Evolutionary conservation across 2,888 invertebrate species (phyloP).

Genomic region (Amiota mariae): DNA sequence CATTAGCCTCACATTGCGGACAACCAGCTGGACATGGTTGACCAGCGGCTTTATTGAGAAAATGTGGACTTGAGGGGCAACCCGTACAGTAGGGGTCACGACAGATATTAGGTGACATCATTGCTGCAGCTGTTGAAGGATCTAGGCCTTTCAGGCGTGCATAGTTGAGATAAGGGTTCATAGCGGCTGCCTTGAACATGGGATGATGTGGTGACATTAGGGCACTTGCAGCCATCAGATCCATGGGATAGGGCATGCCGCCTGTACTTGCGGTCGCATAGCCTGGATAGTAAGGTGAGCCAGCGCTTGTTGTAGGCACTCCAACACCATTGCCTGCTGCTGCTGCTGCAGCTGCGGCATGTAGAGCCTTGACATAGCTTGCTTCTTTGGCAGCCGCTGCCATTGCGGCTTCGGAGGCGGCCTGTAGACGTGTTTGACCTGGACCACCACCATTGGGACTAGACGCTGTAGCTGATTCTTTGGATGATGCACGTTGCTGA

Average conservation of each 20-base stretch:
- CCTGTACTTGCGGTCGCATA: conserved; percentile 46
- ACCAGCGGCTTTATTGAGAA: conserved; percentile 77
- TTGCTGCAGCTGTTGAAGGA: conserved; percentile 71
- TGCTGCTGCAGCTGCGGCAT: conserved; percentile 69
- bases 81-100: conserved; percentile 94
- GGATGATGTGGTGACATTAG: conserved; percentile 85
- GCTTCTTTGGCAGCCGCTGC: conserved; percentile 72
- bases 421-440: conserved; percentile 66
- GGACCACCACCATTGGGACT: conserved; percentile 52
- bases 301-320: conserved; percentile 37
- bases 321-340: conserved; percentile 37
- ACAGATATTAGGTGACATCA: conserved; percentile 84
- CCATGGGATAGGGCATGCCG: conserved; percentile 81
- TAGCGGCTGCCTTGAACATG: conserved; percentile 80
- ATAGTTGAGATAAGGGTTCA: conserved; percentile 89
- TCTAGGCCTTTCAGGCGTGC: conserved; percentile 83
- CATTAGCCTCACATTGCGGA: conserved; percentile 83
- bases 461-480: conserved; percentile 66
- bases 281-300: conserved; percentile 74
- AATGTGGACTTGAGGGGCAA: conserved; percentile 88
- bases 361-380: conserved; percentile 71
- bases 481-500: conserved; percentile 66
- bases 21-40: conserved; percentile 89
- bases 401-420: conserved; percentile 57
- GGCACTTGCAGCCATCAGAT: conserved; percentile 83